Evolutionary conservation across 2,888 invertebrate species (phyloP), one percentile per base, ranked within the genome.

Genomic region (Drosophila prostipennis): DNA sequence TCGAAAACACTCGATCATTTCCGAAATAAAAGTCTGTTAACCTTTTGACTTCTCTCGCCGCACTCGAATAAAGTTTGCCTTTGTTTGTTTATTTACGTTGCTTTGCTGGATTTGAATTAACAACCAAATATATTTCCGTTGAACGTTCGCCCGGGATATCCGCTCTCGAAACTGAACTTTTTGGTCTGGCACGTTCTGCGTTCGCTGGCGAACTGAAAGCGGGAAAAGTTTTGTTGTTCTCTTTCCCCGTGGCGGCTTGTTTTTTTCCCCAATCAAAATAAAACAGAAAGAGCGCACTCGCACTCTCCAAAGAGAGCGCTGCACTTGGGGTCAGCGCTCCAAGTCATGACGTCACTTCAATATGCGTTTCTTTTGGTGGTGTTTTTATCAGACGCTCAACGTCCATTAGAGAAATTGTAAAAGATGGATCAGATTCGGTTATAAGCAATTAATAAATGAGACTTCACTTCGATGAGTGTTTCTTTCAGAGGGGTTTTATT

Each of bases 191-290:
- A 54, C 85, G 90, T 81, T 87, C 79, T 77, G 75, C 88, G 87
- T 87, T 80, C 84, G 78, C 72, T 72, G 79, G 61, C 78, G 77
- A 87, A 90, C 90, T 90, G 78, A 90, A 73, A 72, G 76, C 64
- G 72, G 76, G 70, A 81, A 85, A 74, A 63, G 73, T 76, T 80
- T 58, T 74, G 56, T 68, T 74, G 45, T 67, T 72, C 68, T 76
- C 59, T 54, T 36, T 71, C 34, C 37, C 60, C 49, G 10, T 40
- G 37, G 49, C 39, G 3, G 26, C 39, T 37, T 39, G 51, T 56
- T 40, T 40, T 40, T 34, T 36, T 42, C 26, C 59, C 26, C 43
- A 59, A 34, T 40, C 60, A 55, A 68, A 53, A 43, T 48, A 36
- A 11, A 46, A n/a, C 43, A 40, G 13, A 36, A 32, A 51, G 43